Conservation (phyloP, 2,888 invertebrate species). For the Endotricha flammealis region DNA sequence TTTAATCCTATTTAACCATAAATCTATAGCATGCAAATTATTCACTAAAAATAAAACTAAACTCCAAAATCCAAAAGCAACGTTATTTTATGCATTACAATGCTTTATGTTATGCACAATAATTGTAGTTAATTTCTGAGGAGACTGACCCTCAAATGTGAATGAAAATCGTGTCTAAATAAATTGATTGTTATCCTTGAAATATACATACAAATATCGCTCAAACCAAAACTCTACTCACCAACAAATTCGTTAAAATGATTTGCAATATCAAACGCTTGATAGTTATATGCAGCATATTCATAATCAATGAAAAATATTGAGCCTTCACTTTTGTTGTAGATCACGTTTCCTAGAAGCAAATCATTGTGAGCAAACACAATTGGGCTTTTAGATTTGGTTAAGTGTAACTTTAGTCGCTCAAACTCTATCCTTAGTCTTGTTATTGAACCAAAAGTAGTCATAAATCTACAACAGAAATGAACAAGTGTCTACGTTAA, state of each 20-base stretch:
- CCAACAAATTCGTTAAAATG: slow-evolving; percentile 99
- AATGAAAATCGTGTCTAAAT: too few species aligned
- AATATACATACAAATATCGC: too few species aligned
- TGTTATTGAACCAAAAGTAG: slow-evolving; percentile 81
- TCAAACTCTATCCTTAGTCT: slow-evolving; percentile 84
- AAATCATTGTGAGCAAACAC: slow-evolving; percentile 99
- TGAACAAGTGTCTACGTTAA: slow-evolving; percentile 13
- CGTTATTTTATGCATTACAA: too few species aligned
- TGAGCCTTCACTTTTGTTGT: slow-evolving; percentile 81
- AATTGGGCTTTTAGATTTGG: slow-evolving; percentile 83
- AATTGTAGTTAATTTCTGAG: too few species aligned
- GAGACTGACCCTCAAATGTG: too few species aligned
- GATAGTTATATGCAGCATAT: slow-evolving; percentile 95
- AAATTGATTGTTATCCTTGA: too few species aligned
- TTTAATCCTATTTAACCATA: too few species aligned
- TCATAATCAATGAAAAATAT: slow-evolving; percentile 98
- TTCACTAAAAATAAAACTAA: too few species aligned
- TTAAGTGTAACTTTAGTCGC: slow-evolving; percentile 80
- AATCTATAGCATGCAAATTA: too few species aligned
- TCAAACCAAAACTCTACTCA: too few species aligned
- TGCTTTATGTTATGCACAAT: too few species aligned
- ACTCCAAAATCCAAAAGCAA: too few species aligned
- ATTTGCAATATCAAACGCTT: slow-evolving; percentile 97
- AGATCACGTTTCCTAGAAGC: slow-evolving; percentile 94
- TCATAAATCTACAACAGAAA: slow-evolving; percentile 80